phyloP scores from a whole-genome alignment of 1,140 invertebrate species.

The Drosophila suzukii region DNA sequence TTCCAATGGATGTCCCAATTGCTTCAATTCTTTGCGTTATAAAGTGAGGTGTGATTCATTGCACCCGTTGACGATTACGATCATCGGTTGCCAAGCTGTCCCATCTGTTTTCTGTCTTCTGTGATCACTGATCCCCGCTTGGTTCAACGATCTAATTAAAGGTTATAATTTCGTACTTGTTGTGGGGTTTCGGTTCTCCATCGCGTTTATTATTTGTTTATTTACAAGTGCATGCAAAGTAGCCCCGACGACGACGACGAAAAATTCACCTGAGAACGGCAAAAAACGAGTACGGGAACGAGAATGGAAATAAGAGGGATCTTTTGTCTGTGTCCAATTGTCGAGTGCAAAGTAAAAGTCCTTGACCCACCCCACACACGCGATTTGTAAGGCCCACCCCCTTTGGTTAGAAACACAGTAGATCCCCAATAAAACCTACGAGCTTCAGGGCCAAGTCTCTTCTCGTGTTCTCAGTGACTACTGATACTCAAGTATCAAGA shows the following conservation, averaged over 20 bases:
- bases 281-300: not conserved
- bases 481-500: not conserved
- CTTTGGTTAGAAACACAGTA: not conserved
- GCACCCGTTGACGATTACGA: slow-evolving; percentile 10
- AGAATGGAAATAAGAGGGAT: slow-evolving; percentile 7
- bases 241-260: slow-evolving; percentile 7
- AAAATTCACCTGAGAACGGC: slow-evolving; percentile 29
- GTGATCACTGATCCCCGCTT: slow-evolving; percentile 42
- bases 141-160: slow-evolving; percentile 84
- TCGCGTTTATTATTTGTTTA: slow-evolving; percentile 32
- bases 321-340: slow-evolving; percentile 15
- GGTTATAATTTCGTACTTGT: slow-evolving; percentile 66
- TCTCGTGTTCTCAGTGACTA: too few relatives aligned
- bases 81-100: slow-evolving; percentile 36
- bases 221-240: slow-evolving; percentile 43
- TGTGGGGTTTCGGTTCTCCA: slow-evolving; percentile 13
- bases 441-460: too few relatives aligned
- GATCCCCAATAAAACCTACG: not conserved
- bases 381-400: not conserved
- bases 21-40: not conserved
- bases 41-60: slow-evolving; percentile 57
- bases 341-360: slow-evolving; percentile 18
- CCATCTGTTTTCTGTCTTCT: slow-evolving; percentile 27
- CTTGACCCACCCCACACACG: slow-evolving; percentile 36
- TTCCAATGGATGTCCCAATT: not conserved